These are phyloP conservation scores for Corbicula japonica DNA, from an alignment of 2,888 invertebrate species.

Conservation along the genomic window DNA sequence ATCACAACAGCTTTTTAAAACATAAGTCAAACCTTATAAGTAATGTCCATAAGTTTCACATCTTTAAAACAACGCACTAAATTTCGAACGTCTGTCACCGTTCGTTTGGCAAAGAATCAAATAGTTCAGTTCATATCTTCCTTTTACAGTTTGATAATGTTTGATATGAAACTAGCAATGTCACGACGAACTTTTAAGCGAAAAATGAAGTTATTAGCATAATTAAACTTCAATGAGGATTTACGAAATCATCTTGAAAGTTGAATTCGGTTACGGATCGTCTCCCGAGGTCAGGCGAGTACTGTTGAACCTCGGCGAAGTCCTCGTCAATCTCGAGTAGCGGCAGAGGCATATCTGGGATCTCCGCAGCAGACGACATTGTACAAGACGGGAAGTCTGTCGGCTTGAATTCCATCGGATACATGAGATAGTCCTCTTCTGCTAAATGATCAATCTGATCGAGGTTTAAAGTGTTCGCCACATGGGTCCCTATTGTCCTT, in stretches of 20 bases:
- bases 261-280: constrained; percentile 47
- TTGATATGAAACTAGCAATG: constrained; percentile 3
- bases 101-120: constrained; percentile 29
- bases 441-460: neutral
- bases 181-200: neutral
- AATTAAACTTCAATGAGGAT: constrained; percentile 10
- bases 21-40: too few relatives aligned
- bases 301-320: constrained; percentile 19
- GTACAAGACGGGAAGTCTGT: constrained; percentile 13
- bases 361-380: neutral
- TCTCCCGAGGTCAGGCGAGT: constrained; percentile 38
- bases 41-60: too few relatives aligned
- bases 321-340: too few relatives aligned
- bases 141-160: neutral
- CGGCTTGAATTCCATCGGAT: too few relatives aligned
- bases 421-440: constrained; percentile 5
- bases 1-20: too few relatives aligned
- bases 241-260: neutral
- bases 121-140: neutral
- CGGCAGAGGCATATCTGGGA: constrained; percentile 28
- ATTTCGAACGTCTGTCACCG: constrained; percentile 8
- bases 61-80: neutral
- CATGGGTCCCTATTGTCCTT: constrained; percentile 28
- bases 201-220: neutral
- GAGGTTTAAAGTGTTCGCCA: constrained; percentile 31